Percentiles rank a stretch among this genome's conserved stretches.
phyloP scores from a whole-genome alignment of 37 sponge, comb jelly and placozoan genomes.

The Petrosia ficiformis region DNA sequence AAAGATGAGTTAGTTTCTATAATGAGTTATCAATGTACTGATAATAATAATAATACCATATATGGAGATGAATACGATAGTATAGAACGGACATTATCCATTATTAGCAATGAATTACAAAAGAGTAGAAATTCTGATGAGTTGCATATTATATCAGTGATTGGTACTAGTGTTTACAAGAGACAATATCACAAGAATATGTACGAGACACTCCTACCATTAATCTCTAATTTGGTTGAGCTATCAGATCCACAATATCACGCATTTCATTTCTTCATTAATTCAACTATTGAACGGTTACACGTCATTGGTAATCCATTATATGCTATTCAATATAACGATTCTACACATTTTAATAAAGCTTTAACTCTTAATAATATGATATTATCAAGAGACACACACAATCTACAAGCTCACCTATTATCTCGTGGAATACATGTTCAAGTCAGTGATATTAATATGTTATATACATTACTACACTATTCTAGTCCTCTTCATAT shows the following conservation, averaged over 20 bases:
- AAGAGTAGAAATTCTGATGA: too few species aligned
- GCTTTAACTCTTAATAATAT: constrained; percentile 67
- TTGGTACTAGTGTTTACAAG: not conserved
- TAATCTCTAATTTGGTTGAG: not conserved
- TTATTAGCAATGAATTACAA: too few species aligned
- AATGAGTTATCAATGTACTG: too few species aligned
- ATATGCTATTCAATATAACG: constrained; percentile 37
- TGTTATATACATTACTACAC: not conserved
- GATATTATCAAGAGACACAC: constrained; percentile 18
- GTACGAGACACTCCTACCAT: not conserved
- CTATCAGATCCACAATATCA: not conserved
- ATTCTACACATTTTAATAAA: constrained; percentile 79
- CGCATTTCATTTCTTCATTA: not conserved
- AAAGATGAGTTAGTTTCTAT: too few species aligned
- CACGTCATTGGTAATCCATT: constrained; percentile 60
- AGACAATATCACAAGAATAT: not conserved
- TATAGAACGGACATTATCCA: too few species aligned
- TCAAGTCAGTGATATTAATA: constrained; percentile 16
- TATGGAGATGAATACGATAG: too few species aligned
- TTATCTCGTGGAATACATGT: constrained; percentile 56
- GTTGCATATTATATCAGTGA: not conserved
- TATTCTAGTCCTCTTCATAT: constrained; percentile 26
- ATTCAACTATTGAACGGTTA: too few species aligned
- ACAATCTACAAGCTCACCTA: constrained; percentile 70
- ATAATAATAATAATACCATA: too few species aligned